These are phyloP conservation scores for Spea hammondii DNA, from an alignment of 2,797 vertebrate species.

Conservation along the genomic window DNA sequence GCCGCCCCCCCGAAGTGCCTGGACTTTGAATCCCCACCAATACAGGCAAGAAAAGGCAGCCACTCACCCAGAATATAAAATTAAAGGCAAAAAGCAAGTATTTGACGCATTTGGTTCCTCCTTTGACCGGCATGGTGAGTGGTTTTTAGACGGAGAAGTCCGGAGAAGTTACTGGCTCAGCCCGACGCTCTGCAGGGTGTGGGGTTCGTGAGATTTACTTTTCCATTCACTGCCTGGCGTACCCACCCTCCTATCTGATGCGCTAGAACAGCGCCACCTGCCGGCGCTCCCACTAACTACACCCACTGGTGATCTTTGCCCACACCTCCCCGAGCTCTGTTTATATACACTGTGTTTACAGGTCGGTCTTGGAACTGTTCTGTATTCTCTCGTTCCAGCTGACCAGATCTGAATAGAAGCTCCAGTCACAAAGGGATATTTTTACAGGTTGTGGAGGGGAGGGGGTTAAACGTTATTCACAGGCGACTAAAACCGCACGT, in stretches of 20 bases:
- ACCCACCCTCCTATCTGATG: neutral
- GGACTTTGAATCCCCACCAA: neutral
- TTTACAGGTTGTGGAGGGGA: too few species aligned
- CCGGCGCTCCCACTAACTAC: slow-evolving; percentile 13
- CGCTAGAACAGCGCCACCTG: slow-evolving; percentile 38
- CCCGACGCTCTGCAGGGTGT: rapidly evolving
- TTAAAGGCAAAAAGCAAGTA: slow-evolving; percentile 94
- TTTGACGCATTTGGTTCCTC: slow-evolving; percentile 92
- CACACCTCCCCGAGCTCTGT: neutral
- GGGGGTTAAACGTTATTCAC: too few species aligned
- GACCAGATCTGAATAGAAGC: too few species aligned
- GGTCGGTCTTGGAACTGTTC: too few species aligned
- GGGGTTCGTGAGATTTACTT: neutral
- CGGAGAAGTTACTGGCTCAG: rapidly evolving
- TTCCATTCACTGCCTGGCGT: neutral
- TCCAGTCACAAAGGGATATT: too few species aligned
- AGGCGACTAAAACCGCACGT: too few species aligned
- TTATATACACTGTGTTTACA: neutral
- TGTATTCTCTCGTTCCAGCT: too few species aligned
- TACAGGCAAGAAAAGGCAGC: neutral
- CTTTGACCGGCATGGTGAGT: slow-evolving; percentile 79
- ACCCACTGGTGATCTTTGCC: neutral
- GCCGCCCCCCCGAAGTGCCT: too few species aligned
- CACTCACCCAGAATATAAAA: slow-evolving; percentile 93
- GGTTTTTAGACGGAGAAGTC: neutral